phyloP scores from a whole-genome alignment of 2,113 vertebrate genomes.

The Ameiurus melas region DNA sequence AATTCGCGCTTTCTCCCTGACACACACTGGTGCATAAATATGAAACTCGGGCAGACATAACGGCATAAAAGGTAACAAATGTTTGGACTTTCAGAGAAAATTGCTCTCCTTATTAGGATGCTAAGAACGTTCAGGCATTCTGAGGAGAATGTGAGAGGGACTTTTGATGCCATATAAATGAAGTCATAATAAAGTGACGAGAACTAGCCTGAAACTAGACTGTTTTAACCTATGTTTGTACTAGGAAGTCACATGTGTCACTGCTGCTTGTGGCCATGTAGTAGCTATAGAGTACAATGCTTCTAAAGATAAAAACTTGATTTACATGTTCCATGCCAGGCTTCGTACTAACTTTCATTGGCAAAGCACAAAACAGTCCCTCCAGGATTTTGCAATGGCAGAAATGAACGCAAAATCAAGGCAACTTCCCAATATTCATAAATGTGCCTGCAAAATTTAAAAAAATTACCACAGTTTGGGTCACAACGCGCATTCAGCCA shows the following conservation, averaged over 20 bases:
- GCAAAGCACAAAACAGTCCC: not conserved
- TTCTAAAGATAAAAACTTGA: not conserved
- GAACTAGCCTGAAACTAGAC: not conserved
- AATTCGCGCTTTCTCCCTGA: not conserved
- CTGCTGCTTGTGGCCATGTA: not conserved
- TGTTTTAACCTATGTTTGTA: not conserved
- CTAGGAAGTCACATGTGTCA: not conserved
- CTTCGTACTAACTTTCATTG: not conserved
- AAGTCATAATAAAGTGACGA: not conserved
- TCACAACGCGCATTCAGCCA: too few relatives aligned
- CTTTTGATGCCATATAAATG: not conserved
- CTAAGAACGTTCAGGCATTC: not conserved
- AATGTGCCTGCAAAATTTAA: too few relatives aligned
- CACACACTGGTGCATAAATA: conserved; percentile 21
- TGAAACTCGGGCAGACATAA: not conserved
- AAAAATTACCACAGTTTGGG: too few relatives aligned
- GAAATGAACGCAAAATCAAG: too few relatives aligned
- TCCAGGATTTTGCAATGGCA: too few relatives aligned
- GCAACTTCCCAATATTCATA: too few relatives aligned
- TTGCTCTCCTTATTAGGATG: not conserved
- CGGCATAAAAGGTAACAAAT: not conserved
- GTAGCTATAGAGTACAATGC: not conserved
- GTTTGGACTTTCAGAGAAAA: conserved; percentile 14
- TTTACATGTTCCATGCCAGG: not conserved
- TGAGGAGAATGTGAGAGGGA: not conserved